phyloP scores from a whole-genome alignment of 2,888 invertebrate genomes.

The Troilus luridus region DNA sequence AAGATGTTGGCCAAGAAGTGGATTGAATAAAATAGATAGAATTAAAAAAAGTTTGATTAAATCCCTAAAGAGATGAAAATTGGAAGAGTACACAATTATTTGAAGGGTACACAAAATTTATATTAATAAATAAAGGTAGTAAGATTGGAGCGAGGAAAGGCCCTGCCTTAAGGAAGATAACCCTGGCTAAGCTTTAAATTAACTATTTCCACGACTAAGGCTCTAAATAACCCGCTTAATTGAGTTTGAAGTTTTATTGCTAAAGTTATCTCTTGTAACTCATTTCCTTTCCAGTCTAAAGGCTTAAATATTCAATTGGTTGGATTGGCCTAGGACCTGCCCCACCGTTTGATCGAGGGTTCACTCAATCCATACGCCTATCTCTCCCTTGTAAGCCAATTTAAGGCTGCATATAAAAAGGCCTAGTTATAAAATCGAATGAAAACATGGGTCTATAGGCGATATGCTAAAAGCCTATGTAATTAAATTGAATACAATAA shows the following conservation, averaged over 20 bases:
- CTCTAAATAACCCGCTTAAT: constrained; percentile 53
- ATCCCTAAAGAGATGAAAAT: not conserved
- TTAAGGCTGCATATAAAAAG: constrained; percentile 1
- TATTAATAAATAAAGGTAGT: constrained; percentile 34
- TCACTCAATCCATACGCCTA: not conserved
- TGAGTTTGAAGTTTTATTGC: constrained; percentile 52
- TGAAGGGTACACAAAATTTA: not conserved
- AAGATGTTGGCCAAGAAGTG: too few species aligned
- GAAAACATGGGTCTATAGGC: not conserved
- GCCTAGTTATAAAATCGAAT: not conserved
- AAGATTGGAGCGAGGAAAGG: not conserved
- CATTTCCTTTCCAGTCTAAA: constrained; percentile 28
- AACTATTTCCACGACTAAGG: constrained; percentile 49
- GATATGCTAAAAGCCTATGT: not conserved
- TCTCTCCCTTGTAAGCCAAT: not conserved
- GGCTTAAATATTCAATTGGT: constrained; percentile 47
- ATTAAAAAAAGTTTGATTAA: not conserved
- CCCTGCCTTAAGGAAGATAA: constrained; percentile 15
- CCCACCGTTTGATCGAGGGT: constrained; percentile 32
- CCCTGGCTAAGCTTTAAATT: constrained; percentile 48
- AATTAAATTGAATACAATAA: too few species aligned
- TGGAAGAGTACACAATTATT: not conserved
- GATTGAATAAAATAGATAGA: too few species aligned
- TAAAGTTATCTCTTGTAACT: constrained; percentile 49
- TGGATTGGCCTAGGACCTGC: constrained; percentile 18